phyloP scores from a whole-genome alignment of 2,888 invertebrate genomes.

The Strigamia transsilvanica region DNA sequence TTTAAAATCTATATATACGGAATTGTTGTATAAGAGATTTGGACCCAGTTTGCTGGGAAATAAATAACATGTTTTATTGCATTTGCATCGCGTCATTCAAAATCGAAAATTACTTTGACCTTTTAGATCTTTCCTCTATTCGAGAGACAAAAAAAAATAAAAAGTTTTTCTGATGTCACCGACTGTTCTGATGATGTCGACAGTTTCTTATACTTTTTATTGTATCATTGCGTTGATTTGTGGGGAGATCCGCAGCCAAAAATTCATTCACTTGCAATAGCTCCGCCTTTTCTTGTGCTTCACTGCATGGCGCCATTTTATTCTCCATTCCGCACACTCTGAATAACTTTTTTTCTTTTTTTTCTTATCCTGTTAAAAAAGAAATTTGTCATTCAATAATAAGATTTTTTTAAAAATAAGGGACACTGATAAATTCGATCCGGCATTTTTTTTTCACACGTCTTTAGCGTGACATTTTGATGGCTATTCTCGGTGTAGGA shows the following conservation, averaged over 20 bases:
- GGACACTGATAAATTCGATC: neutral
- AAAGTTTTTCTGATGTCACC: conserved; percentile 1
- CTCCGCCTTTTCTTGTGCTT: conserved; percentile 13
- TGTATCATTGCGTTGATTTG: conserved; percentile 4
- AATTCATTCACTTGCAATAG: conserved; percentile 1
- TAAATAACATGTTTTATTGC: conserved; percentile 5
- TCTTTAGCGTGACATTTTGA: neutral
- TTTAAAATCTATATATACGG: neutral
- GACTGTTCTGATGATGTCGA: neutral
- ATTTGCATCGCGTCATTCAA: neutral
- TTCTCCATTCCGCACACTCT: neutral
- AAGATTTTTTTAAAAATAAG: neutral
- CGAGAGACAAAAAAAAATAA: neutral
- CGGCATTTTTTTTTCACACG: neutral
- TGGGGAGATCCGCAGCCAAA: neutral
- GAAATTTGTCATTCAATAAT: neutral
- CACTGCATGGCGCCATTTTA: neutral
- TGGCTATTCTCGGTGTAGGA: neutral
- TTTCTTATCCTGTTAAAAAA: neutral
- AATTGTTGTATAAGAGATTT: neutral
- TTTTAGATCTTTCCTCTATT: neutral
- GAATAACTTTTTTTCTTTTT: neutral
- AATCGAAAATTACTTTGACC: conserved; percentile 7
- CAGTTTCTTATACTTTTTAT: conserved; percentile 18
- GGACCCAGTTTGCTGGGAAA: neutral